Evolutionary conservation across 2,113 vertebrate genomes (phyloP).

Genomic region (Gobiocypris rarus): DNA sequence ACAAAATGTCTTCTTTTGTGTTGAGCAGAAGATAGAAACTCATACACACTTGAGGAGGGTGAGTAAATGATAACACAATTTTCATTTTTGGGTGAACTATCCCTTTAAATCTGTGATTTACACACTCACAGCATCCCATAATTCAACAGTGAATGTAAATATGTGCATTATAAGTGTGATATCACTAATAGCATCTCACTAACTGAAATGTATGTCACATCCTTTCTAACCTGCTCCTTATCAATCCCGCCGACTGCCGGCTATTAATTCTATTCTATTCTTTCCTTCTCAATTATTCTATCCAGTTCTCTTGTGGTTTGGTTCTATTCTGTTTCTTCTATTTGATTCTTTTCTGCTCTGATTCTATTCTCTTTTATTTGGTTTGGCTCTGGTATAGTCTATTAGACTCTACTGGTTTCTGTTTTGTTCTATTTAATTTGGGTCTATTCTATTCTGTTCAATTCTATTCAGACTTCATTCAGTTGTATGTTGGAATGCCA

Average conservation of each 20-base stretch:
- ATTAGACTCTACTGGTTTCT: background rate
- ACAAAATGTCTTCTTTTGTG: no score
- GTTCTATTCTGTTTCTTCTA: background rate
- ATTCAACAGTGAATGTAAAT: conserved; percentile 3
- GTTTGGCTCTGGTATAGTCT: background rate
- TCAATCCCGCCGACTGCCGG: background rate
- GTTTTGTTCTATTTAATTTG: background rate
- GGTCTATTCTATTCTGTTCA: background rate
- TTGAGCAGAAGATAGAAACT: no score
- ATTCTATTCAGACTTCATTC: background rate
- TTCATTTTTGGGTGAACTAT: no score
- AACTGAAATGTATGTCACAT: background rate
- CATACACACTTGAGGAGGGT: no score
- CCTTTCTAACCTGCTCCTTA: background rate
- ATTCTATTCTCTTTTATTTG: background rate
- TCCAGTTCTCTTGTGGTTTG: background rate
- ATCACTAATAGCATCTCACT: background rate
- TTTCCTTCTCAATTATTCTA: background rate
- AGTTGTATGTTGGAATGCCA: background rate
- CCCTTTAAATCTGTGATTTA: background rate
- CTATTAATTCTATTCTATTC: background rate
- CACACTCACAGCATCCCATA: background rate
- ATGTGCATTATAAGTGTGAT: background rate
- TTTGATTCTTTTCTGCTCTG: background rate
- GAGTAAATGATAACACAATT: no score